phyloP scores from a whole-genome alignment of 2,888 invertebrate genomes.

The Napeogenes inachia region DNA sequence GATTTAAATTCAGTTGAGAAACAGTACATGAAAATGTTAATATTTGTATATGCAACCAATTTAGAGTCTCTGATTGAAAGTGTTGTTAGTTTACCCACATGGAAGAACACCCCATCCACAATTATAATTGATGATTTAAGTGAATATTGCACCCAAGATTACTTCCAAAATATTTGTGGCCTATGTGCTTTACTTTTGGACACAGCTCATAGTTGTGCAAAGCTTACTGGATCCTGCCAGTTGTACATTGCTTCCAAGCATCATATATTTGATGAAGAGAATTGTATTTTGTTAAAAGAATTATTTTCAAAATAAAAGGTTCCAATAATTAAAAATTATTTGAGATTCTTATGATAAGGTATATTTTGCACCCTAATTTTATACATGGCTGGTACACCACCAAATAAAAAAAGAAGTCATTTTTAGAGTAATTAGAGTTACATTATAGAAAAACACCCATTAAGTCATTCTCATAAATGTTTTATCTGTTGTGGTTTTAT shows the following conservation, averaged over 20 bases:
- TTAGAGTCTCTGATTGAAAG: slow-evolving; percentile 56
- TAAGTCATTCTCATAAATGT: too few species aligned
- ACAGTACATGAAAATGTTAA: slow-evolving; percentile 68
- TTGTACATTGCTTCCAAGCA: slow-evolving; percentile 50
- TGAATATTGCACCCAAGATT: slow-evolving; percentile 47
- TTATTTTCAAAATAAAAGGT: slow-evolving; percentile 37
- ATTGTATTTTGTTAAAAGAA: slow-evolving; percentile 49
- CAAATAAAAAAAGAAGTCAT: too few species aligned
- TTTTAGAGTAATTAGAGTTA: too few species aligned
- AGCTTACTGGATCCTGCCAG: slow-evolving; percentile 39
- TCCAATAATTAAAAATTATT: too few species aligned
- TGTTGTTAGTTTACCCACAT: slow-evolving; percentile 53
- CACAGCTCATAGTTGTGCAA: slow-evolving; percentile 49
- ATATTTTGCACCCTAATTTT: too few species aligned
- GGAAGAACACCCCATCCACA: slow-evolving; percentile 59
- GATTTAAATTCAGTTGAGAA: slow-evolving; percentile 51
- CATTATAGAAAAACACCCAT: too few species aligned
- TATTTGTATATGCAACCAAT: slow-evolving; percentile 59
- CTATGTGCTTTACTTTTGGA: slow-evolving; percentile 54
- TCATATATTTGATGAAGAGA: slow-evolving; percentile 45
- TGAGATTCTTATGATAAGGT: too few species aligned
- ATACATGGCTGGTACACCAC: too few species aligned
- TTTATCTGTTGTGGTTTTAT: too few species aligned
- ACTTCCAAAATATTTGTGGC: slow-evolving; percentile 58
- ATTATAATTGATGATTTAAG: slow-evolving; percentile 62